phyloP scores from a whole-genome alignment of 2,888 invertebrate species.

The Lasioglossum villosulum region DNA sequence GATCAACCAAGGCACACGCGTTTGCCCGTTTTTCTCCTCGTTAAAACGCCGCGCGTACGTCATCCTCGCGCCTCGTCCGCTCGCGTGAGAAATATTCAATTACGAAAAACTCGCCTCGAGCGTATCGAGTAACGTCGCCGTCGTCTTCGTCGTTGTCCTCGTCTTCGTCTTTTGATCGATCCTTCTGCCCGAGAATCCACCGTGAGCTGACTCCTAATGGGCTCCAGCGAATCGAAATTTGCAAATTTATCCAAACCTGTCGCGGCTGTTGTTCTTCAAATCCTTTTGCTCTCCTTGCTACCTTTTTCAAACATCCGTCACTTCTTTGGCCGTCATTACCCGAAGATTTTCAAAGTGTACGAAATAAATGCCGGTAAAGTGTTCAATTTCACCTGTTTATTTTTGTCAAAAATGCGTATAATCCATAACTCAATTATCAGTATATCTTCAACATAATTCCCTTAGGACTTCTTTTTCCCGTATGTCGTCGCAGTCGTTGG shows the following conservation, averaged over 20 bases:
- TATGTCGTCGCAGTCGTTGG: not conserved
- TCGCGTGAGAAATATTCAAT: constrained; percentile 35
- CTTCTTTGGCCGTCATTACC: too few species aligned
- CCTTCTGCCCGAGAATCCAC: not conserved
- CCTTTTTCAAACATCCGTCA: too few species aligned
- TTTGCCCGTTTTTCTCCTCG: constrained; percentile 22
- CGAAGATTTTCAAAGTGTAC: too few species aligned
- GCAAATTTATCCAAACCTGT: not conserved
- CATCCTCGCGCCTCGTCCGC: constrained; percentile 24
- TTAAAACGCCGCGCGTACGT: constrained; percentile 26
- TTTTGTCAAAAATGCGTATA: too few species aligned
- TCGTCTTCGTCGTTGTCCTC: not conserved
- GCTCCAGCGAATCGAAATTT: not conserved
- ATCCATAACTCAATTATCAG: too few species aligned
- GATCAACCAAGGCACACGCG: constrained; percentile 2
- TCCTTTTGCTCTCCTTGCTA: too few species aligned
- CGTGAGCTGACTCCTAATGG: not conserved
- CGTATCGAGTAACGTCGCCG: constrained; percentile 16
- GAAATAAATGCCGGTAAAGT: too few species aligned
- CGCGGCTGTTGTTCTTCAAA: not conserved
- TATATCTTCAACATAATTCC: too few species aligned
- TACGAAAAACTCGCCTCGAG: constrained; percentile 16
- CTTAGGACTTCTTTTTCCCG: not conserved
- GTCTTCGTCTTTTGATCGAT: not conserved
- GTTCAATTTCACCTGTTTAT: too few species aligned